Evolutionary conservation across 2,797 vertebrate genomes (phyloP), one percentile per base, ranked within the genome.

Genomic region (Austrolebias charrua): DNA sequence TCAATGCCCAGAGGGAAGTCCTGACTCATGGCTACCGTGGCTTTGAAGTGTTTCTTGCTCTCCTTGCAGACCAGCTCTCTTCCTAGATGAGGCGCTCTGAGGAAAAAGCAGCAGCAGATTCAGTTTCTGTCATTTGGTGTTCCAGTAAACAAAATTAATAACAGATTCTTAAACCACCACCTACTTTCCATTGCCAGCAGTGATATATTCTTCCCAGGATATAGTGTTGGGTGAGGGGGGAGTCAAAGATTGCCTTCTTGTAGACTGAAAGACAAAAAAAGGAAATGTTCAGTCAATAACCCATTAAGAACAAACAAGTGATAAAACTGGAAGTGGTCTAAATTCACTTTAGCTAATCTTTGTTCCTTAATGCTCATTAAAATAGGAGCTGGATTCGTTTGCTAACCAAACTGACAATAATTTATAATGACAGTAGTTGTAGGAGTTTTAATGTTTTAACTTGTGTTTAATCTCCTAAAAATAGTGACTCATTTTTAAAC

Each of bases 41-140:
- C 98, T 93, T 99, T 99, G 83, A 99, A 99, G 59, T 95, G 97
- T 86, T 99, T 99, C 93, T 97, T 98, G 92, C 94, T 99, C 83
- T 99, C 98, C 88, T 99, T 99, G 88, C 97, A 99, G 62, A 98
- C 94, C 66, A 98, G 92, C 85, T 99, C 96, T 90, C 98, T 92
- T 55, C 97, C 98, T 44, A 99, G 93, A 84, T 99, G 96, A 86
- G 97, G 98, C 49, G 96, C 95, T 92, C 96, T 99, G 82, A 53
- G 64, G 63, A 19, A 15, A 66, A 29, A 72, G 9, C 53, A 71
- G n/a, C 33, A 28, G 47, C 7, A 19, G 38, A 63, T 1, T 33
- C 31, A 33, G 31, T 33, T 33, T 24, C 2, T 24, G 24, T 24
- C 24, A 24, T 24, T 24, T 24, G 24, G 24, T 24, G 24, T 24